phyloP scores from a whole-genome alignment of 2,888 invertebrate genomes.

The Hymenopus coronatus region DNA sequence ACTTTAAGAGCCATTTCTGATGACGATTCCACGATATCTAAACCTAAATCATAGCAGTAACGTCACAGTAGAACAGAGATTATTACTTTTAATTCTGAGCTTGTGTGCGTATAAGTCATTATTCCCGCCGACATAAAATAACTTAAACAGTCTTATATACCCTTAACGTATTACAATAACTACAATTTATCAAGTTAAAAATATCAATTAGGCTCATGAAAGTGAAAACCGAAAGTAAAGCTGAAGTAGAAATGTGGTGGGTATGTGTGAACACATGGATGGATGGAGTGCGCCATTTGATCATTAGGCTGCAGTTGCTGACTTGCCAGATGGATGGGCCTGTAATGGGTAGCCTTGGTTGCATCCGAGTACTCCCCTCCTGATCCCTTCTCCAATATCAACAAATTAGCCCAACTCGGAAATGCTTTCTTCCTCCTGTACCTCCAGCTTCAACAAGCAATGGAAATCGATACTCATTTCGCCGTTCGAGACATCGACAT shows the following conservation, averaged over 20 bases:
- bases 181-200: too few species aligned
- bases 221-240: background rate
- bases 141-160: too few species aligned
- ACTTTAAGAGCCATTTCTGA: too few species aligned
- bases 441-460: background rate
- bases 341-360: background rate
- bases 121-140: too few species aligned
- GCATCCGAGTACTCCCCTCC: background rate
- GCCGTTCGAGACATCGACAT: background rate
- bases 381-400: background rate
- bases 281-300: background rate
- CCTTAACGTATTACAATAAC: too few species aligned
- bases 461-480: background rate
- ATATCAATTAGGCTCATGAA: too few species aligned
- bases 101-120: too few species aligned
- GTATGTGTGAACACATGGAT: background rate
- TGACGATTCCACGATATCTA: too few species aligned
- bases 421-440: background rate
- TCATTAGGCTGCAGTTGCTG: background rate
- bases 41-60: too few species aligned
- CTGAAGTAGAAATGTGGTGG: background rate
- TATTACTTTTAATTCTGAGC: too few species aligned
- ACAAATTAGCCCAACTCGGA: background rate
- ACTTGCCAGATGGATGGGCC: background rate
- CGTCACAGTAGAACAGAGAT: too few species aligned